Evolutionary conservation across 2,113 vertebrate genomes (phyloP).

Genomic region (Raja brachyura): DNA sequence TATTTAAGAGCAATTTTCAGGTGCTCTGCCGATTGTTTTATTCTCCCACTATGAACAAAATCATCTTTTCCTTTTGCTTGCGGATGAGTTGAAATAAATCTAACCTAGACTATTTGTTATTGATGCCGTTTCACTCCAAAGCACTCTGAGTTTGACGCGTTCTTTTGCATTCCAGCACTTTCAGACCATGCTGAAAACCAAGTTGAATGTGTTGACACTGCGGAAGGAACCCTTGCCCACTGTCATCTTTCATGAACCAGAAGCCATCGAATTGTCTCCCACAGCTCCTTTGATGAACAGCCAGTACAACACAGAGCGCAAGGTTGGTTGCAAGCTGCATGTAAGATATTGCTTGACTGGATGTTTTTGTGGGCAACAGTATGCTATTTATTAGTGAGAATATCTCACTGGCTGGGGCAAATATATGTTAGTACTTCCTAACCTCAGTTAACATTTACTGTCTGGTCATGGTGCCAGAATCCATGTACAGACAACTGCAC

Average conservation of each 20-base stretch:
- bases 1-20: background rate
- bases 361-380: background rate
- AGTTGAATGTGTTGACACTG: slow-evolving; percentile 92
- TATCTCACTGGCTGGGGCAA: slow-evolving; percentile 1
- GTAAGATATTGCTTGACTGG: background rate
- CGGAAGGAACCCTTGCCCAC: slow-evolving; percentile 89
- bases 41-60: background rate
- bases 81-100: background rate
- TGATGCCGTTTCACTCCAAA: background rate
- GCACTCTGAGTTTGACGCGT: slow-evolving; percentile 38
- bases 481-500: background rate
- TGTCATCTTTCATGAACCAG: slow-evolving; percentile 93
- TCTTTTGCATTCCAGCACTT: slow-evolving; percentile 75
- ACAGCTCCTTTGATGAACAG: slow-evolving; percentile 80
- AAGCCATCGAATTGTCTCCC: slow-evolving; percentile 93
- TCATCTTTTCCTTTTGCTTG: background rate
- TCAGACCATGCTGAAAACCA: slow-evolving; percentile 98
- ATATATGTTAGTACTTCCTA: background rate
- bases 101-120: background rate
- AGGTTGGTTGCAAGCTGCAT: slow-evolving; percentile 60
- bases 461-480: background rate
- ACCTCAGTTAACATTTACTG: slow-evolving; percentile 18
- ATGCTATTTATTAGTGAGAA: background rate
- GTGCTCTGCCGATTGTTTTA: background rate
- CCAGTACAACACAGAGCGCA: slow-evolving; percentile 78